These are phyloP conservation scores for Pseudomyrmex gracilis DNA, from an alignment of 1,140 invertebrate species.

Conservation along the genomic window DNA sequence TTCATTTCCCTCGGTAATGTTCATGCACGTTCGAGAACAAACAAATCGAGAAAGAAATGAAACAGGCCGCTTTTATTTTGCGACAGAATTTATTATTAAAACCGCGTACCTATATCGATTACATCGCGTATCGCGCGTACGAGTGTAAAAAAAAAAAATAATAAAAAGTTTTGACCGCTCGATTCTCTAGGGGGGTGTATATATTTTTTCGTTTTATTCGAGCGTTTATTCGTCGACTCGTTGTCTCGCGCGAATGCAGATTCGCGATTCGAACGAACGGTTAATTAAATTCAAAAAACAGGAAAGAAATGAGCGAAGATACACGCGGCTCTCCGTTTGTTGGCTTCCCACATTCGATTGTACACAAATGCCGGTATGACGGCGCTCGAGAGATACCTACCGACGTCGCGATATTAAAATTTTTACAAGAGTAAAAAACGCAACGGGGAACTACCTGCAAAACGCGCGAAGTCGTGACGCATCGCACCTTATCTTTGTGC, in stretches of 20 bases:
- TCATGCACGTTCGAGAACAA: slow-evolving; percentile 44
- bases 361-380: too few relatives aligned
- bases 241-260: background rate
- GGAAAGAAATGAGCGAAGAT: too few relatives aligned
- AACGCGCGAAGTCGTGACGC: slow-evolving; percentile 11
- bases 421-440: too few relatives aligned
- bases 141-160: slow-evolving; percentile 11
- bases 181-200: background rate
- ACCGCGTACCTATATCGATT: slow-evolving; percentile 1
- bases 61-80: slow-evolving; percentile 40
- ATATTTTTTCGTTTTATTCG: background rate
- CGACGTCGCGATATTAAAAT: too few relatives aligned
- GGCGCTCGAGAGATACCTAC: too few relatives aligned
- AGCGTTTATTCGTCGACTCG: background rate
- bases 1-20: slow-evolving; percentile 25
- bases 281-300: background rate
- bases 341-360: too few relatives aligned
- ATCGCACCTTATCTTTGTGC: slow-evolving; percentile 66
- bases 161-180: slow-evolving; percentile 12
- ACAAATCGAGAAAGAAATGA: slow-evolving; percentile 53
- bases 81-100: slow-evolving; percentile 36
- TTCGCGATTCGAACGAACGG: slow-evolving; percentile 11
- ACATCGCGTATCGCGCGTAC: background rate
- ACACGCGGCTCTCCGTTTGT: too few relatives aligned
- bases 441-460: background rate